Base-by-base conservation (phyloP, 2,113 vertebrate species). In the Tympanuchus pallidicinctus region DNA sequence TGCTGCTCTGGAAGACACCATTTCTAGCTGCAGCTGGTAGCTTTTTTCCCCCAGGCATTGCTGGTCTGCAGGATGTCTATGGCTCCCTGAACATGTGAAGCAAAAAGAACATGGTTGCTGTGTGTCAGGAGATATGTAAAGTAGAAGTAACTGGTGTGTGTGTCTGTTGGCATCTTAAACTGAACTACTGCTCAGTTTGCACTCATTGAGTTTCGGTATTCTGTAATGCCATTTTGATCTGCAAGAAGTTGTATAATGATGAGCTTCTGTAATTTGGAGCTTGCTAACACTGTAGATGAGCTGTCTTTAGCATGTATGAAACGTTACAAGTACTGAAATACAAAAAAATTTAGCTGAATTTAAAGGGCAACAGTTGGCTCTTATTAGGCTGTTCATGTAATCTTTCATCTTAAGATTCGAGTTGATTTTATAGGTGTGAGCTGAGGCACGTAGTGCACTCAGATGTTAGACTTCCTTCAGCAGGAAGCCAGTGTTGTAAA, bases 1-100 rank as follows among this genome's bases (percentile, higher is more conserved):
- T 11, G 4, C 56, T 88, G n/a, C 24, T 91, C 8, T 11, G 36
- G 54, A 57, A 85, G 45, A 20, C 43, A 22, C 1, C 56, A 6
- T 47, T 82, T 73, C 27, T 77, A 17, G 22, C 40, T 90, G 43
- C 57, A 19, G 2, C 15, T 57, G 18, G 43, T 19, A 40, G 52
- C 15, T 72, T 83, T 65, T 66, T 8, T 82, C 64, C 17, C 54
- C 17, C 24, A 75, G 6, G n/a, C 60, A 3, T 15, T 4, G 3
- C n/a, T 50, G 47, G 56, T 13, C n/a, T 63, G 0, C 50, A 27
- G 17, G 8, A 18, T 10, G 1, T 17, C 3, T 56, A 1, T 85
- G 54, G 24, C 28, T 13, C 27, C 32, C 27, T 74, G 70, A 60
- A 34, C 11, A 19, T 0, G 13, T 40, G 48, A 48, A 45, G 64